These are phyloP conservation scores for Dryobota labecula DNA, from an alignment of 2,888 invertebrate genomes.

Conservation along the genomic window DNA sequence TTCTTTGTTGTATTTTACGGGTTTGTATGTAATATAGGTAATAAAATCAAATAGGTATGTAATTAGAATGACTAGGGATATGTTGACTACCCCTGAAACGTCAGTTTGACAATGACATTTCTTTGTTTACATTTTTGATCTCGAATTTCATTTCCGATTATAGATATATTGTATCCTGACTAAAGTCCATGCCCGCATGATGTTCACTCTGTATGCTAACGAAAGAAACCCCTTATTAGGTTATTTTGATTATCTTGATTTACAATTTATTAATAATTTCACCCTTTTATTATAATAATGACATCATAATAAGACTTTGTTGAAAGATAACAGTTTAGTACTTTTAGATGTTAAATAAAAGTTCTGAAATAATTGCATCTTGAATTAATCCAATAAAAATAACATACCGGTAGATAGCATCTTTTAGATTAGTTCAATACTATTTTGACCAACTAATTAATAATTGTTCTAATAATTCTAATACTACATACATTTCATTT, in stretches of 20 bases:
- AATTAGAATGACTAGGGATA: too few species aligned
- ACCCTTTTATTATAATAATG: not conserved
- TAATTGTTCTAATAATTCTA: conserved; percentile 24
- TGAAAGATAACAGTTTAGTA: not conserved
- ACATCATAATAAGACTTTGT: too few species aligned
- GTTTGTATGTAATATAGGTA: too few species aligned
- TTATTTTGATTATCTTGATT: not conserved
- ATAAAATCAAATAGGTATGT: too few species aligned
- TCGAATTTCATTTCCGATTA: too few species aligned
- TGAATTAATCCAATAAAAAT: not conserved
- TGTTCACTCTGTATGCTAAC: conserved; percentile 21
- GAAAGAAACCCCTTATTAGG: not conserved
- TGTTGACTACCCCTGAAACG: too few species aligned
- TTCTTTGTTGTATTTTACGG: too few species aligned
- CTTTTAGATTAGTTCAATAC: not conserved
- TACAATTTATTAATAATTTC: not conserved
- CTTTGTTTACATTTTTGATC: too few species aligned
- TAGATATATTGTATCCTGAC: conserved; percentile 30
- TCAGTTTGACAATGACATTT: too few species aligned
- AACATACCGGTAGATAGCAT: not conserved
- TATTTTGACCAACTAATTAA: not conserved
- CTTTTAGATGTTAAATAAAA: not conserved
- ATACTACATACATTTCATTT: conserved; percentile 38
- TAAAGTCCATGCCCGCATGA: conserved; percentile 34
- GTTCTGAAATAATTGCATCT: conserved; percentile 12